Evolutionary conservation across 2,797 vertebrate genomes (phyloP).

Genomic region (Tapera naevia): DNA sequence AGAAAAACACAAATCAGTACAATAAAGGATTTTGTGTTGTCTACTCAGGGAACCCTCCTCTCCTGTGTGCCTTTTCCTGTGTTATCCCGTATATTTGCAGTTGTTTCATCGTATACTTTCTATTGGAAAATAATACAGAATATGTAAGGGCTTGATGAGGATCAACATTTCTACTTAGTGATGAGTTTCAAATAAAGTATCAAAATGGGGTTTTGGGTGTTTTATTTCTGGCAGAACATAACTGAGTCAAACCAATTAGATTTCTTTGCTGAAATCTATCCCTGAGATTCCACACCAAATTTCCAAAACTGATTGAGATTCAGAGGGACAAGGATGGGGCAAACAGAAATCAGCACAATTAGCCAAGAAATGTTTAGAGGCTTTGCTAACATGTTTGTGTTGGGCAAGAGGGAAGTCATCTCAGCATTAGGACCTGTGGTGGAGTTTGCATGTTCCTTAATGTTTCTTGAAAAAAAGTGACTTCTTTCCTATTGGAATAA

Average conservation of each 20-base stretch:
- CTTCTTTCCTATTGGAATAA: background rate
- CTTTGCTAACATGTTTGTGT: background rate
- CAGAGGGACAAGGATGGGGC: background rate
- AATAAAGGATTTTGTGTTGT: background rate
- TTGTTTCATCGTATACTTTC: background rate
- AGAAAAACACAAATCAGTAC: background rate
- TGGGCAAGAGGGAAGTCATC: background rate
- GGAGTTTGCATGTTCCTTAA: background rate
- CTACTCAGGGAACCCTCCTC: background rate
- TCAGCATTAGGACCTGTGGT: accelerated
- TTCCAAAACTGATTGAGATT: background rate
- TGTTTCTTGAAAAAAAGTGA: background rate
- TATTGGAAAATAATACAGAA: background rate
- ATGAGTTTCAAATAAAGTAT: background rate
- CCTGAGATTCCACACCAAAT: background rate
- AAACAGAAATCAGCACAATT: background rate
- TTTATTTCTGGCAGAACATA: background rate
- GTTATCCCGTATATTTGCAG: background rate
- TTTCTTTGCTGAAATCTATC: background rate
- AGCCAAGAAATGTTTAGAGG: background rate
- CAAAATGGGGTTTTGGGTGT: background rate
- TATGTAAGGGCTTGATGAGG: background rate
- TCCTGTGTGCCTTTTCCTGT: background rate
- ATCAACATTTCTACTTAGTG: background rate
- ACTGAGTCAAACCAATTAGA: background rate